Evolutionary conservation across 2,888 invertebrate genomes (phyloP).

Genomic region (Adelognathus sp.): DNA sequence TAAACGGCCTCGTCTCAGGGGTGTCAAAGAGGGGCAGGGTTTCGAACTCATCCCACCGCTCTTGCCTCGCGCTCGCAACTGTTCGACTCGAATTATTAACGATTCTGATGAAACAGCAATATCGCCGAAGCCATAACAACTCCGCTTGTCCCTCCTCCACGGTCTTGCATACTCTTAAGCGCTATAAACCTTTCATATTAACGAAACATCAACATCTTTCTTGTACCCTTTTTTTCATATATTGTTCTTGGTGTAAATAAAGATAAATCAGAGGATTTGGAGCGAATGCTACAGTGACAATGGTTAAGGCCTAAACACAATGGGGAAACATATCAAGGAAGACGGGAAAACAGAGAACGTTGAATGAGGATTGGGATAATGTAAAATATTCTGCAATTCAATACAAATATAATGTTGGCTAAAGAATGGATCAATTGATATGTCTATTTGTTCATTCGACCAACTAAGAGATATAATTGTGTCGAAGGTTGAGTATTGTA

Average conservation of each 20-base stretch:
- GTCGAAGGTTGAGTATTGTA: no score
- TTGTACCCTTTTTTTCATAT: not conserved
- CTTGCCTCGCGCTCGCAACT: constrained; percentile 15
- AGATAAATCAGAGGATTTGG: not conserved
- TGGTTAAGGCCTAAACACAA: not conserved
- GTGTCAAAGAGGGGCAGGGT: not conserved
- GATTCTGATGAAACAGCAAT: constrained; percentile 78
- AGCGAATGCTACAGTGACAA: not conserved
- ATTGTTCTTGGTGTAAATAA: not conserved
- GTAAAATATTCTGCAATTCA: no score
- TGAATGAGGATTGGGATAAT: not conserved
- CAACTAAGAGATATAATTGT: no score
- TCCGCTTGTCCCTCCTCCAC: constrained; percentile 62
- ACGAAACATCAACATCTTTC: not conserved
- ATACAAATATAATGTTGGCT: no score
- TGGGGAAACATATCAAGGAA: not conserved
- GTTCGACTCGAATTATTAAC: constrained; percentile 68
- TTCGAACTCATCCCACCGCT: constrained; percentile 7
- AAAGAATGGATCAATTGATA: no score
- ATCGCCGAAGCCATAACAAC: constrained; percentile 77
- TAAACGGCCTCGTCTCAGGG: not conserved
- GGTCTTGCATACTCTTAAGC: constrained; percentile 74
- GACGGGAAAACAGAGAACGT: not conserved
- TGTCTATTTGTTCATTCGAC: no score
- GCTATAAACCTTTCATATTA: constrained; percentile 29